Evolutionary conservation across 2,797 vertebrate species (phyloP), one percentile per base, ranked within the genome.

Genomic region (Schizothorax lantsangensis): DNA sequence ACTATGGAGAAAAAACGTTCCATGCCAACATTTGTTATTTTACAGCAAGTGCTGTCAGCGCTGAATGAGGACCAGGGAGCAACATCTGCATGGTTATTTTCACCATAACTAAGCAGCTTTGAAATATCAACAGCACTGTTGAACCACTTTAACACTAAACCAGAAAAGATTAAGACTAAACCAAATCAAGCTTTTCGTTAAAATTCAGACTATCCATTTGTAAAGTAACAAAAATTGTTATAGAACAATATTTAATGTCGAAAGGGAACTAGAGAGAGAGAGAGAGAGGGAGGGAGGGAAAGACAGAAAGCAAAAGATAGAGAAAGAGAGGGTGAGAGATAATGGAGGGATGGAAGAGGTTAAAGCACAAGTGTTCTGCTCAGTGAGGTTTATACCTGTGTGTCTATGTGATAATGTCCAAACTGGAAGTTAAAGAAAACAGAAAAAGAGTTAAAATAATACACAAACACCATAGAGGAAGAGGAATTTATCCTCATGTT

Each of bases 401-500:
- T 96, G 91, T 91, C 92, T 95, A 95, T 95, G 95, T 94, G 95
- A 96, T 91, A 96, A 92, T 94, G 93, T 94, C 94, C 94, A 95
- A 93, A 95, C 92, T 90, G 90, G 96, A 95, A 86, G 85, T 86
- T 86, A 97, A 93, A 88, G 88, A 92, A 94, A 88, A 94, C 94
- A 95, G 94, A 93, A 94, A 92, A 91, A 89, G 87, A 73, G 90
- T 92, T 93, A 92, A 90, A 90, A 93, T 94, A 94, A 87, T 92
- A 89, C 49, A 81, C 79, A 81, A 36, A 81, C 78, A 86, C 54
- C 54, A 69, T 23, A 74, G 43, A 79, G 75, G 75, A 36, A 85
- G 54, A 80, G 66, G 77, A 54, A 79, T 79, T 43, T n/a, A 45
- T 45, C 75, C 49, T 79, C 66, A 4, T 57, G 36, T 52, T 69